Evolutionary conservation across 1,140 invertebrate species (phyloP).

Genomic region (Bombus impatiens): DNA sequence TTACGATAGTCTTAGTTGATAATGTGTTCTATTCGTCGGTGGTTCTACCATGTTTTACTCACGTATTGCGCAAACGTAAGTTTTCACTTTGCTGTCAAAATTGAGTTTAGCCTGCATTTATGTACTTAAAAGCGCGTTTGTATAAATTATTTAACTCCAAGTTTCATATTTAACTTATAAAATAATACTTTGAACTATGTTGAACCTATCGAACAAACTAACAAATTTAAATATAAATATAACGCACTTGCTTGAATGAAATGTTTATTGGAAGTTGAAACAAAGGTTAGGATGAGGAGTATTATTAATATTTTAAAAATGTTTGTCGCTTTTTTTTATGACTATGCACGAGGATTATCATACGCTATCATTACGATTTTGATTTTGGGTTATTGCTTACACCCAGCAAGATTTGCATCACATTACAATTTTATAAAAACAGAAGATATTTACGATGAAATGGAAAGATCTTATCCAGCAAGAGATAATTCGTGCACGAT

Average conservation of each 20-base stretch:
- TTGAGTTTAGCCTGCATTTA: not conserved
- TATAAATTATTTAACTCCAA: too few relatives aligned
- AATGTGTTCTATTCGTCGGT: too few relatives aligned
- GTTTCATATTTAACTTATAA: not conserved
- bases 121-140: not conserved
- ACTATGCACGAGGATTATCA: constrained; percentile 70
- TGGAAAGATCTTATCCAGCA: constrained; percentile 76
- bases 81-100: not conserved
- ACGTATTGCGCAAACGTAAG: not conserved
- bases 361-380: constrained; percentile 68
- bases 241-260: not conserved
- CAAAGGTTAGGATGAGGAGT: constrained; percentile 66
- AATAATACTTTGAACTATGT: not conserved
- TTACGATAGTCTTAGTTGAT: too few relatives aligned
- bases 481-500: constrained; percentile 76
- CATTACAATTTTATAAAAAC: constrained; percentile 78
- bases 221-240: not conserved
- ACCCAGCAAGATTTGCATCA: constrained; percentile 79
- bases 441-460: constrained; percentile 76
- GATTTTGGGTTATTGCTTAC: constrained; percentile 75
- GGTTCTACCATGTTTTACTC: too few relatives aligned
- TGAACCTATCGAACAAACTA: not conserved
- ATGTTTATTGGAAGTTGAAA: constrained; percentile 11
- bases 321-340: constrained; percentile 67
- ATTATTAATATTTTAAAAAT: constrained; percentile 70